These are phyloP conservation scores for Chondrilla cf. caribensis DNA, from an alignment of 37 sponge, comb jelly and placozoan genomes.

Conservation along the genomic window DNA sequence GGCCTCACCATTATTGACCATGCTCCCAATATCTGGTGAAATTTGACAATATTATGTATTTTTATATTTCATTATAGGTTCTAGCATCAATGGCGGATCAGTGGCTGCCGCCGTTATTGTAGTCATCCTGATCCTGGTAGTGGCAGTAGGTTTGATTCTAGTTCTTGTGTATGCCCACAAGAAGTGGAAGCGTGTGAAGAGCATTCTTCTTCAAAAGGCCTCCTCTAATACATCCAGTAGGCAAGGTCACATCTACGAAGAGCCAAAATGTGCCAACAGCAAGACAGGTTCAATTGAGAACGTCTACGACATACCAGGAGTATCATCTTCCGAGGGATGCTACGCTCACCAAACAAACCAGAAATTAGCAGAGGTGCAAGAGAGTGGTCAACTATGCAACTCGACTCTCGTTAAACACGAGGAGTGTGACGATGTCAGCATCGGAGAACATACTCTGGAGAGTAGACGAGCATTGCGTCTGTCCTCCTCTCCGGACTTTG, in stretches of 20 bases:
- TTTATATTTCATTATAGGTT: too few species aligned
- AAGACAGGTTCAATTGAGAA: neutral
- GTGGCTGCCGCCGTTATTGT: neutral
- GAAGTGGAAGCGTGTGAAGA: neutral
- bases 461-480: neutral
- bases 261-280: neutral
- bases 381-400: too few species aligned
- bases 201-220: neutral
- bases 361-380: too few species aligned
- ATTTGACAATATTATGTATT: too few species aligned
- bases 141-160: neutral
- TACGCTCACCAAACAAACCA: too few species aligned
- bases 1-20: too few species aligned
- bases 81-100: neutral
- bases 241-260: neutral
- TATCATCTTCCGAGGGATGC: neutral
- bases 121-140: neutral
- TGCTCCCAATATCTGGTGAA: too few species aligned
- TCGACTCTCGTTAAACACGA: too few species aligned
- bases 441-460: too few species aligned
- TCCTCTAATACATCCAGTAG: neutral
- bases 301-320: neutral
- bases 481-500: neutral
- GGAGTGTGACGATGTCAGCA: too few species aligned
- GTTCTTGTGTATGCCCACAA: neutral